Evolutionary conservation across 2,888 invertebrate species (phyloP).

Genomic region (Noctua comes): DNA sequence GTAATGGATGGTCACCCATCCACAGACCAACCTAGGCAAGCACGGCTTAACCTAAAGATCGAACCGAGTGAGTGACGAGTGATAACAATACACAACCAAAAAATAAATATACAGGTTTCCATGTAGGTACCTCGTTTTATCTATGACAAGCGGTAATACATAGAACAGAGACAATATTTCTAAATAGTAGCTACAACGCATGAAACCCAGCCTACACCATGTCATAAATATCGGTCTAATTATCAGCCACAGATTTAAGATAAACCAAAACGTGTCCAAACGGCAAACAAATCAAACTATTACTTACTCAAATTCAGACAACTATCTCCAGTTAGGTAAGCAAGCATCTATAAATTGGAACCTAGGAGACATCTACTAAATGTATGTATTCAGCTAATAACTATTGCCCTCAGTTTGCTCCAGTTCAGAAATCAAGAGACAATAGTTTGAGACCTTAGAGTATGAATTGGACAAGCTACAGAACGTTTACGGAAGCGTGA

Average conservation of each 20-base stretch:
- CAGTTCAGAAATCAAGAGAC: slow-evolving; percentile 63
- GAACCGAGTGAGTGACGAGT: no score
- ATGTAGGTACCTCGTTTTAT: background rate
- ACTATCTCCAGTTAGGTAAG: slow-evolving; percentile 51
- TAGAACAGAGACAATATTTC: background rate
- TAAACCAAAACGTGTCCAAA: slow-evolving; percentile 3
- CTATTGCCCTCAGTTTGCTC: slow-evolving; percentile 61
- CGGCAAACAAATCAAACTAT: slow-evolving; percentile 49
- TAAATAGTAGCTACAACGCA: background rate
- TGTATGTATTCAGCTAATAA: slow-evolving; percentile 53
- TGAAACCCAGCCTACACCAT: background rate
- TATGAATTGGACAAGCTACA: slow-evolving; percentile 42
- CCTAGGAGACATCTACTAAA: slow-evolving; percentile 50
- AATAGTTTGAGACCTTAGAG: slow-evolving; percentile 45
- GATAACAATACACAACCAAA: background rate
- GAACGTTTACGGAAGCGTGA: slow-evolving; percentile 31
- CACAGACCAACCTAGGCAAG: no score
- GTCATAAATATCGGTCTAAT: background rate
- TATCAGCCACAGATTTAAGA: background rate
- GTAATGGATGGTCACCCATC: no score
- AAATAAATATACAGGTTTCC: no score
- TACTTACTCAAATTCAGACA: slow-evolving; percentile 41
- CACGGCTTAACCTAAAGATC: no score
- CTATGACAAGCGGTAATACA: background rate
- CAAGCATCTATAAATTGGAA: slow-evolving; percentile 58